Evolutionary conservation across 2,888 invertebrate species (phyloP), one percentile per base, ranked within the genome.

Genomic region (Oscheius sp.): DNA sequence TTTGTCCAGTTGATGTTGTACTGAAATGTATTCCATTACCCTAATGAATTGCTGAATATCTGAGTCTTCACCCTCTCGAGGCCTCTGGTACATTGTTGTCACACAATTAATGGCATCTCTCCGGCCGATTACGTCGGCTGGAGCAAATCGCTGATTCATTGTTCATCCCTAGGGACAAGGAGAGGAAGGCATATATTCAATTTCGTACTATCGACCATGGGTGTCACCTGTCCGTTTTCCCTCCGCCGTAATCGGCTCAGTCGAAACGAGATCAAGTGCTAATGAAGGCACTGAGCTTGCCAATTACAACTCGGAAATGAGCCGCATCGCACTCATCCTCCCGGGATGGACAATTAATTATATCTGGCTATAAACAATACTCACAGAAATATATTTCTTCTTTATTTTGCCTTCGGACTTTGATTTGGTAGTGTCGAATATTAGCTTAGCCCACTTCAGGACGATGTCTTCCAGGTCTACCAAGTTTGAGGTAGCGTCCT

Each of bases 1-100:
- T 85, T 78, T 17, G 85, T 81, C 87, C 87, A 88, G 80, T 87
- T 87, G 67, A 87, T 84, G 54, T 85, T 84, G 74, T 86, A 74
- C 68, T 80, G 80, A 14, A 87, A 74, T 33, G 22, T 30, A 9
- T 20, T 9, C 17, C 33, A 54, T 33, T 54, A 32, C 32, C 24
- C 54, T 54, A 54, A 54, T 54, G 54, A n/a, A 33, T 17, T 54
- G 12, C n/a, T 33, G n/a, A 17, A 17, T 30, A 30, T 28, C 28
- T n/a, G 33, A 30, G n/a, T 33, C 54, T 17, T 32, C 14, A 32
- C 32, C 20, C 22, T 54, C 32, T 33, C 5, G 22, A 22, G 51
- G 47, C 4, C 47, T 32, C 51, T 30, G 51, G n/a, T 26, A 14
- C 17, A 30, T 54, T 54, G 54, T 54, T 54, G 54, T 17, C 54